These are phyloP conservation scores for Amblyopsis hoosieri DNA, from an alignment of 2,797 vertebrate genomes.

Conservation along the genomic window DNA sequence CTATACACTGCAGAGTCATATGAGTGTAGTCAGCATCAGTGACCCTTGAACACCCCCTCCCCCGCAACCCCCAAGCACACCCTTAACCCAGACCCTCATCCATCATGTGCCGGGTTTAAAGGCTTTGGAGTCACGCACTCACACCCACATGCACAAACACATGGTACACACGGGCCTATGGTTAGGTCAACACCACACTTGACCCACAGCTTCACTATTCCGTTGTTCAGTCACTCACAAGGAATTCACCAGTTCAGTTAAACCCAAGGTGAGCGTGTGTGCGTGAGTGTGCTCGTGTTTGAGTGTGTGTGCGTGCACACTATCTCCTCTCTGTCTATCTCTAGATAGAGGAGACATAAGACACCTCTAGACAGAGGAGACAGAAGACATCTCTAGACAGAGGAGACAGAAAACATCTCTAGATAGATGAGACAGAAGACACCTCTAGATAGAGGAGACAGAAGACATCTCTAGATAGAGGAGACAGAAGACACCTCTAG, in stretches of 20 bases:
- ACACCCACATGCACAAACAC: conserved; percentile 53
- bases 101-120: conserved; percentile 68
- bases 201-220: conserved; percentile 58
- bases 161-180: conserved; percentile 50
- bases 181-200: conserved; percentile 62
- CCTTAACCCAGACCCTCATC: conserved; percentile 66
- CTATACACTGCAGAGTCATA: conserved; percentile 12
- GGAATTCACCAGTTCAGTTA: conserved; percentile 26
- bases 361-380: too few relatives aligned
- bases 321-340: too few relatives aligned
- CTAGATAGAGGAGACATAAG: too few relatives aligned
- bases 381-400: too few relatives aligned
- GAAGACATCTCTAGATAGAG: too few relatives aligned
- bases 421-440: too few relatives aligned
- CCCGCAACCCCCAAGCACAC: conserved; percentile 33
- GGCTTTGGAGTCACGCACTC: conserved; percentile 59
- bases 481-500: too few relatives aligned
- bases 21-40: conserved; percentile 39
- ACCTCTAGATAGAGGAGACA: too few relatives aligned
- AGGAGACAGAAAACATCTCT: too few relatives aligned
- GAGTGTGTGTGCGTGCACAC: conserved; percentile 19
- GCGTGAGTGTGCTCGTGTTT: not conserved
- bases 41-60: conserved; percentile 49
- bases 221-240: conserved; percentile 51
- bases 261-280: conserved; percentile 5